These are phyloP conservation scores for Panagrolaimus sp. DNA, from an alignment of 1,140 invertebrate genomes.

Conservation along the genomic window DNA sequence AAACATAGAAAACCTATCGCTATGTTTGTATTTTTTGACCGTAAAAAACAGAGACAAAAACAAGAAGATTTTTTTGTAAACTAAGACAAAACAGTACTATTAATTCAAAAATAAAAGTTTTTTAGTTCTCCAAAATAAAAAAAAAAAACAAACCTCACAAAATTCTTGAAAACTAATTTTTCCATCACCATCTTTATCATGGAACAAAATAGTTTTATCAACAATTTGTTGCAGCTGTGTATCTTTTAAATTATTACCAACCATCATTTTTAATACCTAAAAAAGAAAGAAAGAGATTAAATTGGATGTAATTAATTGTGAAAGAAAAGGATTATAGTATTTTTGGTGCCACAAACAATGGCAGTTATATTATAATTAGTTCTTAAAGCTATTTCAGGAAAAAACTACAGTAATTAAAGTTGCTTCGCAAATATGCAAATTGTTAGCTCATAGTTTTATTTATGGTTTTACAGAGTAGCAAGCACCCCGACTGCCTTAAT, in stretches of 20 bases:
- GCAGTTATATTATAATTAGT: too few species aligned
- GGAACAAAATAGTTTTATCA: constrained; percentile 59
- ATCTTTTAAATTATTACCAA: constrained; percentile 59
- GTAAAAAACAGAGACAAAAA: not conserved
- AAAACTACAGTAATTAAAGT: too few species aligned
- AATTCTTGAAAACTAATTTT: constrained; percentile 60
- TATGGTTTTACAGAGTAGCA: too few species aligned
- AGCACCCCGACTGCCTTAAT: too few species aligned
- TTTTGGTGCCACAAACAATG: too few species aligned
- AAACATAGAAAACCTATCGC: not conserved
- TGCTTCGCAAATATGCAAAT: too few species aligned
- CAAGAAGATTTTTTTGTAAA: not conserved
- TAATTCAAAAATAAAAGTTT: constrained; percentile 10
- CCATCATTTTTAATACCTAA: constrained; percentile 59
- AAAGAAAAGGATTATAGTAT: not conserved
- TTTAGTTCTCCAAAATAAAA: not conserved
- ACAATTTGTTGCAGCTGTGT: constrained; percentile 59
- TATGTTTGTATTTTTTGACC: not conserved
- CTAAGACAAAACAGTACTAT: too few species aligned
- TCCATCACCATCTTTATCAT: constrained; percentile 59
- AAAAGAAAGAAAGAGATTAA: too few species aligned
- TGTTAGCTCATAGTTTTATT: too few species aligned
- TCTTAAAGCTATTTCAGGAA: too few species aligned
- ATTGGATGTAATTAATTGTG: not conserved
- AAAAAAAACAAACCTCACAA: constrained; percentile 56